These are phyloP conservation scores for Drosophila monieri DNA, from an alignment of 2,888 invertebrate species.

Conservation along the genomic window DNA sequence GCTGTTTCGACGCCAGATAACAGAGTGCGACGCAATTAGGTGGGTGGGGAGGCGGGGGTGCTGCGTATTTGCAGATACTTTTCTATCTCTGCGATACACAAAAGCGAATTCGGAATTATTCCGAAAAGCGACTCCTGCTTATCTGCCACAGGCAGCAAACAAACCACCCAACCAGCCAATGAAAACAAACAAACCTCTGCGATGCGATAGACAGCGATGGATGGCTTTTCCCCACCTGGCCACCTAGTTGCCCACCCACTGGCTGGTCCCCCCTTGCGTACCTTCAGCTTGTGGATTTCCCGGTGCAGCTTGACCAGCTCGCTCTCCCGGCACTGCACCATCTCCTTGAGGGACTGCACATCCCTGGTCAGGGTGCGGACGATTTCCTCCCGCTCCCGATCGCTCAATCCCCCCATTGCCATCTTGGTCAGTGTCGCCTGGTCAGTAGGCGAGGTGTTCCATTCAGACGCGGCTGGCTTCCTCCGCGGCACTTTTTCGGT, in stretches of 20 bases:
- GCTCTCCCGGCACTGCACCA: constrained; percentile 85
- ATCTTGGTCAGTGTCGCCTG: constrained; percentile 23
- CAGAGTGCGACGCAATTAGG: constrained; percentile 67
- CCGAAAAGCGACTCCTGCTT: constrained; percentile 52
- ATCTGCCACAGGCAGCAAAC: constrained; percentile 43
- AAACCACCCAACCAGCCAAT: constrained; percentile 24
- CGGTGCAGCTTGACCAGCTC: constrained; percentile 87
- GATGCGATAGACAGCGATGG: constrained; percentile 56
- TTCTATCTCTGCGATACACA: constrained; percentile 59
- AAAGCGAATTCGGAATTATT: constrained; percentile 51
- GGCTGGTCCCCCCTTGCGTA: constrained; percentile 23
- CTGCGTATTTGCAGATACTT: constrained; percentile 39
- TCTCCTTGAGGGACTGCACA: constrained; percentile 85
- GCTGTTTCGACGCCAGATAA: constrained; percentile 51
- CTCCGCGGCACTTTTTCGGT: constrained; percentile 9
- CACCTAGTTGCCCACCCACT: background rate
- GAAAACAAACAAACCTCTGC: constrained; percentile 53
- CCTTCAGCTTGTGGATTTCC: constrained; percentile 87
- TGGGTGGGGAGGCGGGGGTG: constrained; percentile 46
- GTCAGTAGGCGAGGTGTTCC: constrained; percentile 12
- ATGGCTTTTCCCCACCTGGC: constrained; percentile 22
- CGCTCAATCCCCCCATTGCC: constrained; percentile 47
- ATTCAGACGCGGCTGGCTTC: constrained; percentile 22
- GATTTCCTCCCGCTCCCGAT: constrained; percentile 80
- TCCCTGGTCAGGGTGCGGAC: constrained; percentile 85